Evolutionary conservation across 1,140 invertebrate species (phyloP).

Genomic region (Nephotettix cincticeps): DNA sequence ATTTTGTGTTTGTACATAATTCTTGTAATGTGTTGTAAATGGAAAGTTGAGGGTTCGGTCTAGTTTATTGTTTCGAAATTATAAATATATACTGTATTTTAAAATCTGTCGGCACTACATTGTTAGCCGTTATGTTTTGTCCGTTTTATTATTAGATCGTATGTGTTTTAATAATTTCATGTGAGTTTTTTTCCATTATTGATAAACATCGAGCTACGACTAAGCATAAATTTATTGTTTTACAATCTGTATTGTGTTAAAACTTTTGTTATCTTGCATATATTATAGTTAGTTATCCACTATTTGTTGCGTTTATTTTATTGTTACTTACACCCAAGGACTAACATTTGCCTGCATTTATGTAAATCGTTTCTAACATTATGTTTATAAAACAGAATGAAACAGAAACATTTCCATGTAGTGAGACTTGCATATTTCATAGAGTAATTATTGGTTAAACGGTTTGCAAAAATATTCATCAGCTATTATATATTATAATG

Average conservation of each 20-base stretch:
- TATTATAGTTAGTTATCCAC: not conserved
- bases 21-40: slow-evolving; percentile 29
- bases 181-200: slow-evolving; percentile 1
- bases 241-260: slow-evolving; percentile 1
- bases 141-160: not conserved
- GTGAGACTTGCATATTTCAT: not conserved
- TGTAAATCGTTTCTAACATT: not conserved
- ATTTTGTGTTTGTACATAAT: slow-evolving; percentile 27
- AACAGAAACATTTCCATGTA: slow-evolving; percentile 18
- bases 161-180: not conserved
- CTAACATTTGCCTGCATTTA: slow-evolving; percentile 16
- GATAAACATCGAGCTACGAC: too few relatives aligned
- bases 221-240: not conserved
- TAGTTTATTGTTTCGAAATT: not conserved
- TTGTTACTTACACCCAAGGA: not conserved
- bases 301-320: slow-evolving; percentile 1
- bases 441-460: not conserved
- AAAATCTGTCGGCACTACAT: not conserved
- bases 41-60: slow-evolving; percentile 21
- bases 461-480: slow-evolving; percentile 21
- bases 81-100: slow-evolving; percentile 16
- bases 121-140: not conserved
- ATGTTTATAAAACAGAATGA: not conserved
- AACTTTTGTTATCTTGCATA: not conserved
- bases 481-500: slow-evolving; percentile 14